Evolutionary conservation across 2,888 invertebrate species (phyloP).

Genomic region (Spialia ferax): DNA sequence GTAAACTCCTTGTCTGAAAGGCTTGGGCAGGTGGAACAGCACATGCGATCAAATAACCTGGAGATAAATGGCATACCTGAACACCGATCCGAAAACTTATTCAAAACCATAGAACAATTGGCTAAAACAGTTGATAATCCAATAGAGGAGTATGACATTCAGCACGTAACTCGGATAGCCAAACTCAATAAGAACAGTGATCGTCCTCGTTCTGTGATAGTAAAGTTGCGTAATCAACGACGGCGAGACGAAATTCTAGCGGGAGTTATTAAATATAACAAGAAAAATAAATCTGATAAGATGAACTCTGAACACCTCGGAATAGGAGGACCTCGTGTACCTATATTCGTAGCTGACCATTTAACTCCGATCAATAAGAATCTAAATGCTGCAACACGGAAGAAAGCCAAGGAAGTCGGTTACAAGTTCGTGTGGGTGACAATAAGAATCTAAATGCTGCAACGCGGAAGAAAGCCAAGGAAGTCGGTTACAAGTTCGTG

Average conservation of each 20-base stretch:
- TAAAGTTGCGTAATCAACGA: slow-evolving; percentile 30
- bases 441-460: neutral
- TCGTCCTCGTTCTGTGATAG: slow-evolving; percentile 26
- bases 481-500: neutral
- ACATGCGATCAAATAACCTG: no score
- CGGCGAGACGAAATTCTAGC: slow-evolving; percentile 26
- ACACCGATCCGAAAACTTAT: no score
- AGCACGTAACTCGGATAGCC: no score
- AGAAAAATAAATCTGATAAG: slow-evolving; percentile 3
- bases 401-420: neutral
- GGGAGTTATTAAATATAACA: slow-evolving; percentile 25
- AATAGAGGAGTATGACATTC: no score
- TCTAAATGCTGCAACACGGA: neutral
- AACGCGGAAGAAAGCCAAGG: neutral
- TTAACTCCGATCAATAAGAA: neutral
- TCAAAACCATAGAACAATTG: no score
- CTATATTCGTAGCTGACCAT: slow-evolving; percentile 19
- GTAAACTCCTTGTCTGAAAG: no score
- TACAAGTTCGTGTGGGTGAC: slow-evolving; percentile 3
- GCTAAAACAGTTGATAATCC: no score
- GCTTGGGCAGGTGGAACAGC: no score
- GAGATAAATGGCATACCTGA: no score
- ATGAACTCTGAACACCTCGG: slow-evolving; percentile 42
- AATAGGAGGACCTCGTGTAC: slow-evolving; percentile 5
- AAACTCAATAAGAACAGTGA: no score